Base-by-base conservation (phyloP, 1,140 invertebrate species). In the Pogonomyrmex californicus region DNA sequence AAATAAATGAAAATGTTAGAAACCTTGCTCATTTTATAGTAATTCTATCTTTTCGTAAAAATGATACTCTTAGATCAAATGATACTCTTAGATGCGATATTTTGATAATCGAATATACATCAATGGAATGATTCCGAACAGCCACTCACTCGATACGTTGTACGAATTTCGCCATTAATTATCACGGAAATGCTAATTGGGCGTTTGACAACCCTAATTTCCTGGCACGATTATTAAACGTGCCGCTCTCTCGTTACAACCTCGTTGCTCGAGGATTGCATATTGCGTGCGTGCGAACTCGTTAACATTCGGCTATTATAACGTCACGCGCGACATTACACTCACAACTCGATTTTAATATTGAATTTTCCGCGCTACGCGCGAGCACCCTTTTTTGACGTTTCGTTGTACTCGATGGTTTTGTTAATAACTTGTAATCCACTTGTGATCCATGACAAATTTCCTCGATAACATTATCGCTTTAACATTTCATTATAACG, bases 141-240 rank as follows among this genome's bases (percentile, higher is more conserved):
- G 12, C 44, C 86, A 76, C 70, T 86, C 54, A 44, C 33, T 51
- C 33, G 0, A 10, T 10, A 10, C 66, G 56, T 79, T 12, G 14
- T 56, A 9, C 58, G 78, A 73, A 51, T 51, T 56, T 47, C 38
- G 63, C 56, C 41, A 86, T 86, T 91, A 88, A 90, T 91, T 91
- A 85, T 68, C 58, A 41, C 51, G 58, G 49, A 36, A 65, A 76
- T 75, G 56, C 49, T 86, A 88, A 90, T 90, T 88, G 89, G 70
- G 62, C 88, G 88, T 90, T 83, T 78, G 78, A 90, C 83, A 76
- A 75, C 63, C 70, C 71, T 88, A 89, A 89, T 89, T 60, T 71
- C 75, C 79, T 68, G 73, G n/a, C 44, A 65, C 68, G 86, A 23
- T 89, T 86, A 78, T 86, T 78, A 88, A 88, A 90, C 62, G 65